Conservation (phyloP, 2,888 invertebrate species). For the Harpagoxenus sublaevis region DNA sequence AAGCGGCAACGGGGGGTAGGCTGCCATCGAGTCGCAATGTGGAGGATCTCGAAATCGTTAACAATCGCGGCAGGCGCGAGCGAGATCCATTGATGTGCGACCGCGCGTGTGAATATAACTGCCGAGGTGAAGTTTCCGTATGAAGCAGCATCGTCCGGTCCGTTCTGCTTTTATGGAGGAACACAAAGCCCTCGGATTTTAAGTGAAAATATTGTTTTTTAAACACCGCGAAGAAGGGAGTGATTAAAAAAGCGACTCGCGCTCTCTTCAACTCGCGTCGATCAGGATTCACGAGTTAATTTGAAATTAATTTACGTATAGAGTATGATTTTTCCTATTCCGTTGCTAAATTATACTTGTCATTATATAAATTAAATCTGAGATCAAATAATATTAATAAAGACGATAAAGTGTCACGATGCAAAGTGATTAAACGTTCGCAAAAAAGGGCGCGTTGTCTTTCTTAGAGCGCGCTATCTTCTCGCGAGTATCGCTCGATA, state of each 20-base stretch:
- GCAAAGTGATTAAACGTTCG: not conserved
- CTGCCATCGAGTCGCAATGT: conserved; percentile 67
- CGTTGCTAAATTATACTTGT: too few species aligned
- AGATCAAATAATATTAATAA: not conserved
- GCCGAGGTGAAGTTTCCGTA: conserved; percentile 69
- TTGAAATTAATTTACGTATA: not conserved
- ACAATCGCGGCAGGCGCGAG: conserved; percentile 80
- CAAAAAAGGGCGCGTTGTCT: too few species aligned
- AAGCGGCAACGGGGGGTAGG: conserved; percentile 27
- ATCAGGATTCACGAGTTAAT: not conserved
- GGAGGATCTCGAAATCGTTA: conserved; percentile 80
- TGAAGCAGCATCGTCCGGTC: conserved; percentile 34
- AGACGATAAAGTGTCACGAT: not conserved
- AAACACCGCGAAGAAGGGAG: not conserved
- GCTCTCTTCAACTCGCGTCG: not conserved
- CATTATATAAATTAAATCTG: too few species aligned
- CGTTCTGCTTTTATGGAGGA: conserved; percentile 18
- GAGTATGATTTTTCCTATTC: too few species aligned
- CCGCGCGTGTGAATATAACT: conserved; percentile 84
- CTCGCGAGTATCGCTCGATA: not conserved
- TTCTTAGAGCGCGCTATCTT: not conserved
- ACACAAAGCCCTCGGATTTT: conserved; percentile 3
- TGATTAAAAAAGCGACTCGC: not conserved
- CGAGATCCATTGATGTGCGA: conserved; percentile 81
- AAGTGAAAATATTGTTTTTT: conserved; percentile 27